Evolutionary conservation across 2,797 vertebrate species (phyloP), one percentile per base, ranked within the genome.

Genomic region (Sebastes nivosus): DNA sequence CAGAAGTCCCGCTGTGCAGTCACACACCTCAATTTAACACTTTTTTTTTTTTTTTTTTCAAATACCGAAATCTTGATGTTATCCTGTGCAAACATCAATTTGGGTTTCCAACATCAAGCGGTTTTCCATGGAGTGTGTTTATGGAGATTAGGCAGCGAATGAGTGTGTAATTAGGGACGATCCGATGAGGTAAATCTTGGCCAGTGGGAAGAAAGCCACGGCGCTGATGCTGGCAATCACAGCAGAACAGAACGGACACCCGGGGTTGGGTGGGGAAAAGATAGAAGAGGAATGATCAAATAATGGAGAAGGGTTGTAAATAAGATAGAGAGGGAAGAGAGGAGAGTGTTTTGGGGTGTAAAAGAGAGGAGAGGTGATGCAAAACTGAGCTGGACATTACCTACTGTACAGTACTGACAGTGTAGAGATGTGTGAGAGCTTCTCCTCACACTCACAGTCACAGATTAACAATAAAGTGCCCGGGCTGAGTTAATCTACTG

Each of bases 141-240:
- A 46, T 80, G 52, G 81, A 90, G 90, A 90, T 93, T 90, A 91
- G 79, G 74, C n/a, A 4, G 77, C 5, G 76, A 87, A 77, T 78
- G 72, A 87, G 79, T 67, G 82, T 55, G 67, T 90, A 86, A 87
- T 90, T 93, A 84, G 73, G 36, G 34, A 55, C 64, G 60, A 85
- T 90, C 82, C 78, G 77, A 91, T 80, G 77, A 89, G 71, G 81
- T 80, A 63, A 87, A 87, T 84, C 85, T 89, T 80, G 70, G 86
- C 86, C 79, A 59, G 76, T 77, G 85, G 89, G 90, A 83, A 72
- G 75, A 74, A 73, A 87, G 75, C 72, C 72, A 55, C 11, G 24
- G 61, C 7, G 14, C 80, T 77, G 81, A 90, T 84, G 77, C 68
- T 76, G 86, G 83, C 72, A 84, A 88, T 88, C 77, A 67, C 80